Base-by-base conservation (phyloP, 2,113 vertebrate species). In the Phalacrocorax carbo region DNA sequence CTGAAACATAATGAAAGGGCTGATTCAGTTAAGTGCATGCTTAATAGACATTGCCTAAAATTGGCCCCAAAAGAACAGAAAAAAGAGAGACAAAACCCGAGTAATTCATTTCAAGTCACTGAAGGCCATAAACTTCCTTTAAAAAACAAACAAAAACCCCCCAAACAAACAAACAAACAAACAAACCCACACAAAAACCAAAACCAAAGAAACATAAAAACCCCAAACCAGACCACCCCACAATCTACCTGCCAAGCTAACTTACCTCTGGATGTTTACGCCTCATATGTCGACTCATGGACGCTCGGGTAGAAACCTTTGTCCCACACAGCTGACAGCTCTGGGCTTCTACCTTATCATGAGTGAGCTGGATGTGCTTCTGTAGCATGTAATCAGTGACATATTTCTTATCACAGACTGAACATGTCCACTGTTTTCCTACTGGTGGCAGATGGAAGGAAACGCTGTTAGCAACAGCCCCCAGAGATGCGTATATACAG, bases 331-430 rank as follows among this genome's bases (percentile, higher is more conserved):
- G 94, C 88, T 99, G 98, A 88, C 99, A 99, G 91, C 99, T 99
- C 98, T 99, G 99, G 6, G 99, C 99, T 98, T 99, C 99, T 32
- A 99, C 99, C 97, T 99, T 99, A 93, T 99, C 99, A 2, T 99
- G 99, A 9, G 99, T 99, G 78, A 99, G 98, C 97, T 99, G 99
- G 76, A 99, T 98, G 75, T 99, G 99, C 88, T 99, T 99, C 98
- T 99, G 99, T 69, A 99, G 99, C 99, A 99, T 99, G 98, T 99
- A 99, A 98, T 99, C 99, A 0, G 99, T 99, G 97, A 99, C 99
- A 15, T 99, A 99, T 94, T 99, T 99, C 98, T 99, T 99, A 94
- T 99, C 99, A 26, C 99, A 99, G 30, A 99, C 99, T 0, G 97
- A 97, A 87, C 99, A 99, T 0, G 98, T 99, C 99, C 99, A 99